These are phyloP conservation scores for Leptura quadrifasciata DNA, from an alignment of 2,888 invertebrate species.

Conservation along the genomic window DNA sequence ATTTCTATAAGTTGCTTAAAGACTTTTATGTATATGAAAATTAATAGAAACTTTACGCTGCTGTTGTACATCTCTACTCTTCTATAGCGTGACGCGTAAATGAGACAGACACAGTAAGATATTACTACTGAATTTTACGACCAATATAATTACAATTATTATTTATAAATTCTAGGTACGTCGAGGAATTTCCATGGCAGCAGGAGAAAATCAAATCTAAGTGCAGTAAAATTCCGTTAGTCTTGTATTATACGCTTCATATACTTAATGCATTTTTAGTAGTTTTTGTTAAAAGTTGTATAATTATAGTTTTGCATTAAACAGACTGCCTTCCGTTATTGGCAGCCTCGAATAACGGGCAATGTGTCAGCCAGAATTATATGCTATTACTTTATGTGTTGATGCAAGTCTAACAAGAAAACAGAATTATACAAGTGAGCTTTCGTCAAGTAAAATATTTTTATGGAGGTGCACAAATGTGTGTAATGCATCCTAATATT, in stretches of 20 bases:
- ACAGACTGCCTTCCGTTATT: constrained; percentile 19
- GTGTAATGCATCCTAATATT: no score
- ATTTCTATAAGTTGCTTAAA: no score
- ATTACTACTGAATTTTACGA: no score
- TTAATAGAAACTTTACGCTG: no score
- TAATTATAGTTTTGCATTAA: constrained; percentile 18
- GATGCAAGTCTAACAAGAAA: background rate
- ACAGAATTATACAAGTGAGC: background rate
- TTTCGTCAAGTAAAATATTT: background rate
- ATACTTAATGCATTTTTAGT: constrained; percentile 8
- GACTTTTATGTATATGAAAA: no score
- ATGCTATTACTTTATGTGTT: background rate
- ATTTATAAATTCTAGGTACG: background rate
- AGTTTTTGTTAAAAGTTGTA: constrained; percentile 12
- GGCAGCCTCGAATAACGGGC: constrained; percentile 19
- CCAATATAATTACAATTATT: background rate
- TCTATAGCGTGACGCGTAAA: no score
- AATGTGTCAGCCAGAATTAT: background rate
- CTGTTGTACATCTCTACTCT: no score
- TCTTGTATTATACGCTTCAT: constrained; percentile 3
- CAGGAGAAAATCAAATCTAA: constrained; percentile 12
- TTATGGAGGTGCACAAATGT: background rate
- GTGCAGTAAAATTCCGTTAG: constrained; percentile 5
- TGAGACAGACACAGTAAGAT: no score
- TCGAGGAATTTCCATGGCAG: background rate